Conservation (phyloP, 2,888 invertebrate genomes). For the Enoplolaimus lenunculus region DNA sequence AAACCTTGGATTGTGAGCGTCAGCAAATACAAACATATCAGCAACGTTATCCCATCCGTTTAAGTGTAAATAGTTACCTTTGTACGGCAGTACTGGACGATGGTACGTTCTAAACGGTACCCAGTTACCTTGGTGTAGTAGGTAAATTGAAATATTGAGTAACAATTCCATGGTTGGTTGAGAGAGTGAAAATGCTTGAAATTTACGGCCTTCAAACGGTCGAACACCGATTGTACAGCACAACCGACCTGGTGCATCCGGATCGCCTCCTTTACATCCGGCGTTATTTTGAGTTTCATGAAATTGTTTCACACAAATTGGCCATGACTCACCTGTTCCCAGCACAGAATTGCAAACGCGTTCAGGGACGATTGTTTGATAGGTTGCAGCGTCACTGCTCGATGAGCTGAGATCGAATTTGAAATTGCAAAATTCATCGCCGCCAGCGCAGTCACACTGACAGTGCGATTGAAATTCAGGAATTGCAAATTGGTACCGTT, state of each 20-base stretch:
- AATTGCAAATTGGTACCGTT: constrained; percentile 6
- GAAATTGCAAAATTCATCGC: constrained; percentile 9
- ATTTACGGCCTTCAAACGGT: not conserved
- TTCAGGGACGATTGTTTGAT: not conserved
- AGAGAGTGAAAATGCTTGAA: not conserved
- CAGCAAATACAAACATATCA: constrained; percentile 9
- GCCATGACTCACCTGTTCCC: not conserved
- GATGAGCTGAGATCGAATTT: not conserved
- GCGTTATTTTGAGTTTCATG: not conserved
- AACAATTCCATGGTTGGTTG: not conserved
- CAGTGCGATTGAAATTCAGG: constrained; percentile 17
- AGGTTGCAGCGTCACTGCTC: not conserved
- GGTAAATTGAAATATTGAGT: not conserved
- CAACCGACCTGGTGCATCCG: not conserved
- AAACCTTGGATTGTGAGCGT: not conserved
- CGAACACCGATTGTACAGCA: not conserved
- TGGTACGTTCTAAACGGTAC: not conserved
- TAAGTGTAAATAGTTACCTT: constrained; percentile 8
- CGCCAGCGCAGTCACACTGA: constrained; percentile 11
- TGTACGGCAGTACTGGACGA: not conserved
- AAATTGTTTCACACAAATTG: constrained; percentile 5
- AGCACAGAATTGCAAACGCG: not conserved
- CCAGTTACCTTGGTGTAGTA: not conserved
- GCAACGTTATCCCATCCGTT: constrained; percentile 11
- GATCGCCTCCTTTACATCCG: constrained; percentile 15